Percentiles rank a stretch among this genome's conserved stretches.
phyloP scores from a whole-genome alignment of 2,797 vertebrate genomes.

The Cirrhinus molitorella region DNA sequence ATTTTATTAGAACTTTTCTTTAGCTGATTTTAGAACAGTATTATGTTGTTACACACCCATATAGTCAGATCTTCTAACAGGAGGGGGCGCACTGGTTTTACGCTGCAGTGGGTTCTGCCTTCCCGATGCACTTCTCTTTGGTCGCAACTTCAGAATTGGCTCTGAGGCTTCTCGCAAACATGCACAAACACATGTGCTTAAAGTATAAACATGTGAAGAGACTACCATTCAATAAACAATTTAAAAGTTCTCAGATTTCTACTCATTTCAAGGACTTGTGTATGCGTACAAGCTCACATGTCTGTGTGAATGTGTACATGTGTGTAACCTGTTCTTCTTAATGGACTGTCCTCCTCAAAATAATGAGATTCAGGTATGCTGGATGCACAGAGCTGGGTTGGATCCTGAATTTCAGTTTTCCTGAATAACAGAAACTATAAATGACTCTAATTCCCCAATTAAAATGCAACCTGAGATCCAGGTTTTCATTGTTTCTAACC shows the following conservation, averaged over 20 bases:
- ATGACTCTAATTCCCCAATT: background rate
- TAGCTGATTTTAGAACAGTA: no score
- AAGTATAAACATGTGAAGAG: background rate
- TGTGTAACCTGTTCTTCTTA: constrained; percentile 45
- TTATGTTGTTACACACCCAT: background rate
- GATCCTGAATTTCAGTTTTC: background rate
- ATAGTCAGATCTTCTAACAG: constrained; percentile 77
- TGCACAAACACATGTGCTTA: constrained; percentile 18
- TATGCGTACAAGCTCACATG: background rate
- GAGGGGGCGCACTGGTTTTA: constrained; percentile 88
- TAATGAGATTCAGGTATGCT: background rate
- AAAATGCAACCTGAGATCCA: background rate
- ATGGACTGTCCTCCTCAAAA: constrained; percentile 23
- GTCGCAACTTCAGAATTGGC: constrained; percentile 89
- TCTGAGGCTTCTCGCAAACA: constrained; percentile 82
- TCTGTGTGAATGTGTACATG: background rate
- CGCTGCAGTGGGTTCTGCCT: constrained; percentile 87
- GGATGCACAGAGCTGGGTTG: background rate
- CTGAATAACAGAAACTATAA: background rate
- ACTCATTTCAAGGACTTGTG: background rate
- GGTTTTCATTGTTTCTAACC: constrained; percentile 18
- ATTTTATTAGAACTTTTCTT: background rate
- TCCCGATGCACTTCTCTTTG: constrained; percentile 85
- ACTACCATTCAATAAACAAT: background rate
- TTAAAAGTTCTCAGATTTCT: background rate